Evolutionary conservation across 2,797 vertebrate genomes (phyloP).

Genomic region (Sebastes paucispinis): DNA sequence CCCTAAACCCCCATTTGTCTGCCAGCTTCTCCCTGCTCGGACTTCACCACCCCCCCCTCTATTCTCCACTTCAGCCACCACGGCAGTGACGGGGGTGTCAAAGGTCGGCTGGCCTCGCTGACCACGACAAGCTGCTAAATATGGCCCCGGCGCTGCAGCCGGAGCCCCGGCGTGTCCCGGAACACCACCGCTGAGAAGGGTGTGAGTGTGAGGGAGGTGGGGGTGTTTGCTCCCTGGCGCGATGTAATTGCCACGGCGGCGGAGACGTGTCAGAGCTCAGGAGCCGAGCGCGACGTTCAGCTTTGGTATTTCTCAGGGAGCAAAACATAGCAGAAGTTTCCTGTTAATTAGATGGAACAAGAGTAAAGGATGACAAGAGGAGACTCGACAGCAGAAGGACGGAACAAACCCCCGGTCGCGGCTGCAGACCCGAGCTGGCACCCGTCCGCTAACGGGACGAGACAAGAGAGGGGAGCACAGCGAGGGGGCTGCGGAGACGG

Average conservation of each 20-base stretch:
- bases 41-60: constrained; percentile 14
- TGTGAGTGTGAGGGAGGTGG: neutral
- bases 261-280: constrained; percentile 68
- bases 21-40: constrained; percentile 17
- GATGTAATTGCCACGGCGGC: constrained; percentile 82
- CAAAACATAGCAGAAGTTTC: constrained; percentile 69
- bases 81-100: constrained; percentile 83
- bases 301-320: constrained; percentile 16
- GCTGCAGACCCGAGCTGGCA: constrained; percentile 31
- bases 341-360: constrained; percentile 31
- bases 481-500: neutral
- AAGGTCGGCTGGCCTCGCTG: constrained; percentile 92
- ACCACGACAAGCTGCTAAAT: constrained; percentile 90
- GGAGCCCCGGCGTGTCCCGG: constrained; percentile 22
- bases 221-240: constrained; percentile 54
- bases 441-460: constrained; percentile 25
- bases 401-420: neutral
- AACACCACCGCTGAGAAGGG: neutral
- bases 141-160: constrained; percentile 71
- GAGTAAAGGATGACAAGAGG: neutral
- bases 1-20: constrained; percentile 36
- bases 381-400: neutral
- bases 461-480: neutral
- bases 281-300: constrained; percentile 68
- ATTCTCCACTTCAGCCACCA: constrained; percentile 20